Evolutionary conservation across 1,140 invertebrate genomes (phyloP).

Genomic region (Neodiprion pinetum): DNA sequence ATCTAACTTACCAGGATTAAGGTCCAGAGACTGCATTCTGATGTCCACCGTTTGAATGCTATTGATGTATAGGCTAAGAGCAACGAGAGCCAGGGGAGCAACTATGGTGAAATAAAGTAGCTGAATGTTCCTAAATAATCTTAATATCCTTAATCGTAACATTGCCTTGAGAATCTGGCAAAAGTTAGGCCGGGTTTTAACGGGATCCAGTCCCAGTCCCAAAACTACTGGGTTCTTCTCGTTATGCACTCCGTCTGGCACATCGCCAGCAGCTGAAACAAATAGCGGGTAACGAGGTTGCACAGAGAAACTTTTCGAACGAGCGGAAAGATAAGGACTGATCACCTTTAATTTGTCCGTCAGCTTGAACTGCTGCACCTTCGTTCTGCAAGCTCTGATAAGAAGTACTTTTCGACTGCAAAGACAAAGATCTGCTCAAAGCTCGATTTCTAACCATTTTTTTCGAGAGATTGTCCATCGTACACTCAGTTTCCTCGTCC

Average conservation of each 20-base stretch:
- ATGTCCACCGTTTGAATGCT: slow-evolving; percentile 69
- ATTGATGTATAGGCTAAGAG: slow-evolving; percentile 72
- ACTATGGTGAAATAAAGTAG: slow-evolving; percentile 62
- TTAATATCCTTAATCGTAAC: slow-evolving; percentile 57
- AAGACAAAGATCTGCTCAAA: slow-evolving; percentile 71
- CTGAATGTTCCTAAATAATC: slow-evolving; percentile 61
- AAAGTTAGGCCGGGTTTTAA: slow-evolving; percentile 63
- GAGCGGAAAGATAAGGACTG: not conserved
- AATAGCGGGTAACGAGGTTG: not conserved
- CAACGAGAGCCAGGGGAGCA: slow-evolving; percentile 68
- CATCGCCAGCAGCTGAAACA: slow-evolving; percentile 42
- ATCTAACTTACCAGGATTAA: slow-evolving; percentile 56
- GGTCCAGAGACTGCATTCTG: slow-evolving; percentile 67
- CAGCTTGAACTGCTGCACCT: slow-evolving; percentile 52
- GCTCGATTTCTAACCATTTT: slow-evolving; percentile 76
- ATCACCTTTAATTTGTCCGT: slow-evolving; percentile 56
- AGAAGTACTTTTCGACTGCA: slow-evolving; percentile 76
- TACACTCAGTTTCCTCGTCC: slow-evolving; percentile 68
- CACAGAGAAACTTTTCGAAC: not conserved
- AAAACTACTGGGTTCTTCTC: slow-evolving; percentile 56
- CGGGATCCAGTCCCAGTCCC: slow-evolving; percentile 64
- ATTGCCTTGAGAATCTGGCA: slow-evolving; percentile 62
- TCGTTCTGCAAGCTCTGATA: slow-evolving; percentile 77
- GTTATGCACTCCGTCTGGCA: slow-evolving; percentile 51
- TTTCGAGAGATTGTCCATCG: slow-evolving; percentile 74